phyloP scores from a whole-genome alignment of 2,797 vertebrate species.

The Acrocephalus scirpaceus region DNA sequence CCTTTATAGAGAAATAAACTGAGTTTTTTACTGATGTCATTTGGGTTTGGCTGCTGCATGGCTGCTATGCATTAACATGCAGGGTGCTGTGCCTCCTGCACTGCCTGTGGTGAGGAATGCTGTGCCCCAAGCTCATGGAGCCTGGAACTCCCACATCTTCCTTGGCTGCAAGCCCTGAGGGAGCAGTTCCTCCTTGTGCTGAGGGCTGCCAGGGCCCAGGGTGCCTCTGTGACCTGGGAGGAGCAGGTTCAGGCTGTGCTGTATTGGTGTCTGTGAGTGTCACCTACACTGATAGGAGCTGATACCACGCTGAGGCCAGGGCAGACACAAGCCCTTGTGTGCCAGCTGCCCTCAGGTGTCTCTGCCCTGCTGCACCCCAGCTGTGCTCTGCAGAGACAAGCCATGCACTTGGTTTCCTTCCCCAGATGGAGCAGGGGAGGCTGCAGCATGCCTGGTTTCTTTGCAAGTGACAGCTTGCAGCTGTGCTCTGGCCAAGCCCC shows the following conservation, averaged over 20 bases:
- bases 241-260: background rate
- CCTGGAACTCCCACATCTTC: background rate
- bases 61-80: rapidly evolving
- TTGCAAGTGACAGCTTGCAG: background rate
- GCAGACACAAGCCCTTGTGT: background rate
- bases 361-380: background rate
- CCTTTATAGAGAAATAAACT: constrained; percentile 55
- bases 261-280: no score
- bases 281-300: background rate
- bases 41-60: background rate
- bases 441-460: background rate
- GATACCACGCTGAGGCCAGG: no score
- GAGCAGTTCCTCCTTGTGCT: background rate
- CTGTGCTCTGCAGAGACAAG: background rate
- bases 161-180: background rate
- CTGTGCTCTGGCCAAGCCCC: background rate
- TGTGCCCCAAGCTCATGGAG: background rate
- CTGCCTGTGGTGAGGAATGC: background rate
- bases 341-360: background rate
- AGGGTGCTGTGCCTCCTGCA: rapidly evolving
- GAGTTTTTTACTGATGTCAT: constrained; percentile 1
- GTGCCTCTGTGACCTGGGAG: background rate
- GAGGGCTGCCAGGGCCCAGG: background rate
- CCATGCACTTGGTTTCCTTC: background rate
- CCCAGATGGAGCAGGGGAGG: background rate